Base-by-base conservation (phyloP, 2,113 vertebrate species). In the Monopterus albus region DNA sequence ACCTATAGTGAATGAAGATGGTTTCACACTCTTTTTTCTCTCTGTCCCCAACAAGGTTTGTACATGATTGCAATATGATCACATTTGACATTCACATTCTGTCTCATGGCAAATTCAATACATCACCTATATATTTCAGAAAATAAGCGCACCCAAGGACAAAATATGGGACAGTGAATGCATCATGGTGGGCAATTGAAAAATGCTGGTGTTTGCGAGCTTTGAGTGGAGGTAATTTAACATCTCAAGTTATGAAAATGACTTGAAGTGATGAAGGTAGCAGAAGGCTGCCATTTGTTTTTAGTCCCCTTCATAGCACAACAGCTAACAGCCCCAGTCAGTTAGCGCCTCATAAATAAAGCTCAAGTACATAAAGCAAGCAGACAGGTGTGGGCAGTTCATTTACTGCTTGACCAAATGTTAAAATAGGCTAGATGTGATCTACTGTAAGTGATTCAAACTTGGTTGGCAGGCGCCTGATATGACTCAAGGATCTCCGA, bases 81-180 rank as follows among this genome's bases (percentile, higher is more conserved):
- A 73, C 23, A 75, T 72, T 83, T 65, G 15, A 58, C 64, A 71
- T 75, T 75, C 69, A 55, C 31, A 61, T 76, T 69, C 14, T 55
- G 42, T 38, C 43, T 79, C 23, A 57, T 21, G 7, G 43, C 49
- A 87, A 59, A 84, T 68, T 68, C 50, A 72, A 72, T 52, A 64
- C 17, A 68, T 77, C 33, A 64, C 59, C 79, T 15, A 56, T 79
- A 47, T 36, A 82, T 75, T 56, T 70, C 40, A 59, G 52, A 70
- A 60, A 78, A 75, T 77, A 78, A 64, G 45, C 23, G 73, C 28
- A 68, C 64, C 35, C 59, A 76, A 78, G 67, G 66, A 75, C 42
- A 57, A 72, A 50, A 49, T 13, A 57, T 10, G 7, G n/a, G 59
- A 64, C 4, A 14, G 21, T 57, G 51, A n/a, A 74, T 74, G 52